Conservation (phyloP, 2,113 vertebrate species). For the Platysteira castanea region DNA sequence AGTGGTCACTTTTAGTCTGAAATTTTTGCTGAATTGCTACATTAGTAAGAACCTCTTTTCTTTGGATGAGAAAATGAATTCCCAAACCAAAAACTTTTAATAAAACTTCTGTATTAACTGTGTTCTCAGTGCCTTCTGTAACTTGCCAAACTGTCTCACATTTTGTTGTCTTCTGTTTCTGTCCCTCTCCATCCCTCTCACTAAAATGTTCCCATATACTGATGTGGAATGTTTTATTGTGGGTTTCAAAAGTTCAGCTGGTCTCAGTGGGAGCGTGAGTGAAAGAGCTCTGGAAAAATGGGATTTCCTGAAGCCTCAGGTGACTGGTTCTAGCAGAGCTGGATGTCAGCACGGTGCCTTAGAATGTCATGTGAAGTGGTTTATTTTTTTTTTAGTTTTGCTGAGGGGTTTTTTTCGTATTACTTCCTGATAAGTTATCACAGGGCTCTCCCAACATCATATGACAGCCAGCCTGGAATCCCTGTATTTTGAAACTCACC, state of each 20-base stretch:
- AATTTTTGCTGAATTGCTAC: not conserved
- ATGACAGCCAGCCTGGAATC: not conserved
- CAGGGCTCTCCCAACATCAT: not conserved
- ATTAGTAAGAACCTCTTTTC: not conserved
- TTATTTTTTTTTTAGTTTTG: not conserved
- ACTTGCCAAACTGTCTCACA: not conserved
- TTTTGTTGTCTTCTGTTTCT: not conserved
- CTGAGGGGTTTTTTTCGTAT: not conserved
- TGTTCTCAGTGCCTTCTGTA: not conserved
- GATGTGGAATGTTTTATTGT: not conserved
- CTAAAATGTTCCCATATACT: not conserved
- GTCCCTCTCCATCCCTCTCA: not conserved
- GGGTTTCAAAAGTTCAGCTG: not conserved
- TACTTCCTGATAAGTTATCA: not conserved
- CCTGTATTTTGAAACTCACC: not conserved
- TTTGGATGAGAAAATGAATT: not conserved
- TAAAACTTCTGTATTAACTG: not conserved
- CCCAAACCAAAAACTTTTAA: not conserved
- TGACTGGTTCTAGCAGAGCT: not conserved
- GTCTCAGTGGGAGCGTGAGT: not conserved
- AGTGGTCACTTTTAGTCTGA: not conserved
- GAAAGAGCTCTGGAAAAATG: not conserved
- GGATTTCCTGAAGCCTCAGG: not conserved
- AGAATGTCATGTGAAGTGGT: not conserved
- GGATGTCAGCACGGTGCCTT: not conserved